Percentiles rank a stretch among this genome's conserved stretches.
Conservation (phyloP, 2,888 invertebrate species). For the Sicus ferrugineus region DNA sequence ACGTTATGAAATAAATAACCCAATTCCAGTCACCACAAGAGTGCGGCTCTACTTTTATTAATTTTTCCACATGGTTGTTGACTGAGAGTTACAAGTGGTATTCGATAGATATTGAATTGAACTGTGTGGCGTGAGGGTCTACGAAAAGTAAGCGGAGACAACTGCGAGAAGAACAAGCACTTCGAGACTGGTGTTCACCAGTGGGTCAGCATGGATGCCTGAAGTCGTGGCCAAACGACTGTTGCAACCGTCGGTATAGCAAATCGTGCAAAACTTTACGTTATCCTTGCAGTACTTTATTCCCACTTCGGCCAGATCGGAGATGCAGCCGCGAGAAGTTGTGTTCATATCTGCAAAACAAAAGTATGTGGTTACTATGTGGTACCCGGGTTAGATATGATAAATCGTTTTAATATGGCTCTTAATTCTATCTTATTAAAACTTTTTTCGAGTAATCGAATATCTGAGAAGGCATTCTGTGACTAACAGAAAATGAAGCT, state of each 20-base stretch:
- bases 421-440: too few relatives aligned
- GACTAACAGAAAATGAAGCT: too few relatives aligned
- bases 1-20: too few relatives aligned
- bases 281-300: conserved; percentile 45
- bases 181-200: not conserved
- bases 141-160: not conserved
- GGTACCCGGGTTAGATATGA: too few relatives aligned
- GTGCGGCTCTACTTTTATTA: too few relatives aligned
- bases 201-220: not conserved
- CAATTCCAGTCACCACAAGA: too few relatives aligned
- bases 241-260: conserved; percentile 51
- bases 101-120: not conserved
- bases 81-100: not conserved
- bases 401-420: too few relatives aligned
- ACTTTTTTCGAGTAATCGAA: too few relatives aligned
- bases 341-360: conserved; percentile 45
- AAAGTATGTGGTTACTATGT: too few relatives aligned
- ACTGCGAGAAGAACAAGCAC: not conserved
- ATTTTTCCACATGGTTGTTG: not conserved
- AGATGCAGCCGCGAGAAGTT: conserved; percentile 52
- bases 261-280: conserved; percentile 47
- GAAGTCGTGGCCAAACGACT: conserved; percentile 28
- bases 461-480: too few relatives aligned
- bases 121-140: not conserved
- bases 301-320: conserved; percentile 45